These are phyloP conservation scores for Arctocebus calabarensis DNA, from an alignment of 2,797 vertebrate genomes.

Conservation along the genomic window DNA sequence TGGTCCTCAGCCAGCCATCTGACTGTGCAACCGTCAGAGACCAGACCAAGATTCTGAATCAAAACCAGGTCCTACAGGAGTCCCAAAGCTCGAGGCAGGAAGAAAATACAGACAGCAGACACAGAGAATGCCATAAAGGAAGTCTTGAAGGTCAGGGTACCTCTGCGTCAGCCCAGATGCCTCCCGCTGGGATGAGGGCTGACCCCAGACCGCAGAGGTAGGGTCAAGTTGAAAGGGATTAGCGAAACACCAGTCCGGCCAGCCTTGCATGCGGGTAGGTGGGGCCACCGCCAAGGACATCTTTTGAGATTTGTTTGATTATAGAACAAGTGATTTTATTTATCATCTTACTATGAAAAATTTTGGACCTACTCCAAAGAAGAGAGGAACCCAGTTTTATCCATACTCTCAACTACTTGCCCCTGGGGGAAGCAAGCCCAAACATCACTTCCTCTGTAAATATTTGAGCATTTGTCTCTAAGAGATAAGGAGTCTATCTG, in stretches of 20 bases:
- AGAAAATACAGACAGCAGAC: not conserved
- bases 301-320: not conserved
- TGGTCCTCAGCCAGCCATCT: not conserved
- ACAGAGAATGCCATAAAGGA: not conserved
- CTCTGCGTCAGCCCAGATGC: not conserved
- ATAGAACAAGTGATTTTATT: not conserved
- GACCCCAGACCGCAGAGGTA: no score
- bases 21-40: not conserved
- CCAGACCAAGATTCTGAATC: not conserved
- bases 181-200: not conserved
- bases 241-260: not conserved
- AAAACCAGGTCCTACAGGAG: not conserved
- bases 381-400: not conserved
- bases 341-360: not conserved
- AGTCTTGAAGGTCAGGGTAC: not conserved
- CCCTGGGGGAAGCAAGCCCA: not conserved
- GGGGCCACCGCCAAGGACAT: not conserved
- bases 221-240: not conserved
- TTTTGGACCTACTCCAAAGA: not conserved
- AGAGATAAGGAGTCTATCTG: not conserved
- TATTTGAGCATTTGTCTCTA: conserved; percentile 2
- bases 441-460: not conserved
- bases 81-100: not conserved
- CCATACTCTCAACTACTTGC: not conserved
- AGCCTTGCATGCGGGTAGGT: not conserved